A percentile compares a stretch with the other conserved stretches of the same genome.
phyloP scores from a whole-genome alignment of 2,797 vertebrate genomes.

The Lycodopsis pacificus region DNA sequence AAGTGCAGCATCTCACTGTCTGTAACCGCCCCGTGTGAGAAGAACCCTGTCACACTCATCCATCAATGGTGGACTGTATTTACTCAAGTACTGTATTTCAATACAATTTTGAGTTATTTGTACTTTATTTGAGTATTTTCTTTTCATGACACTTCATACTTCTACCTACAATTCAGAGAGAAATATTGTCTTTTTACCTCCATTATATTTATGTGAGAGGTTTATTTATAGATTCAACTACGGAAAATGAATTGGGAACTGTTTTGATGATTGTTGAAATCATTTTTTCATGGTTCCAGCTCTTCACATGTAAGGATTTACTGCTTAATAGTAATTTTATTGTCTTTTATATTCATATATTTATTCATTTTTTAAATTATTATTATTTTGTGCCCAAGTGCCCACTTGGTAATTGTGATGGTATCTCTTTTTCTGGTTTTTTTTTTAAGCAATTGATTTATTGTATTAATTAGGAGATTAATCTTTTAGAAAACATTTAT shows the following conservation, averaged over 20 bases:
- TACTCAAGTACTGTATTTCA: background rate
- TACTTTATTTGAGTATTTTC: background rate
- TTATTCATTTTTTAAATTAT: too few relatives aligned
- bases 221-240: background rate
- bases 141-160: background rate
- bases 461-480: background rate
- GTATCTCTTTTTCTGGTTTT: background rate
- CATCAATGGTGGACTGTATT: background rate
- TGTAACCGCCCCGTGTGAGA: slow-evolving; percentile 1
- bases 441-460: background rate
- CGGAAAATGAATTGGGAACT: background rate
- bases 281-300: background rate
- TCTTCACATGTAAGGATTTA: background rate
- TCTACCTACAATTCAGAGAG: background rate
- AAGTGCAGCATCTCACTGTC: background rate
- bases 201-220: background rate
- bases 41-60: background rate
- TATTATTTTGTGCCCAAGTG: too few relatives aligned
- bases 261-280: background rate
- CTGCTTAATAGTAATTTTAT: background rate
- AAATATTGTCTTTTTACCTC: background rate
- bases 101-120: background rate
- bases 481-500: background rate
- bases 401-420: background rate
- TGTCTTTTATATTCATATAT: background rate